Conservation (phyloP, 2,113 vertebrate species). For the Corvus hawaiiensis region DNA sequence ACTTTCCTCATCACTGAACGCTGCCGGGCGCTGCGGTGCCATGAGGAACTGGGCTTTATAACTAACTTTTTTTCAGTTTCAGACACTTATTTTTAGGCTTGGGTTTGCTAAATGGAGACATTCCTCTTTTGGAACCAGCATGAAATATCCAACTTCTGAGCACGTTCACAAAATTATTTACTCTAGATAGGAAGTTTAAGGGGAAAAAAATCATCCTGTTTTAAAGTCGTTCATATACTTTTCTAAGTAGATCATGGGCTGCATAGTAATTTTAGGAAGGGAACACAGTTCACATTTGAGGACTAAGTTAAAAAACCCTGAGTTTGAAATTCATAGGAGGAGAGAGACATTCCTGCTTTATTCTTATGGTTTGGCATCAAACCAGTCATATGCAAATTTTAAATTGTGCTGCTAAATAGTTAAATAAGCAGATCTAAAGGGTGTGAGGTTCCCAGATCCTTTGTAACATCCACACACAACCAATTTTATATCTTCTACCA, state of each 20-base stretch:
- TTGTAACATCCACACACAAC: conserved; percentile 36
- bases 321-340: conserved; percentile 16
- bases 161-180: neutral
- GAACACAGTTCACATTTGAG: neutral
- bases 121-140: neutral
- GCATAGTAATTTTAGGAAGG: conserved; percentile 8
- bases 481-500: conserved; percentile 55
- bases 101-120: conserved; percentile 34
- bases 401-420: conserved; percentile 58
- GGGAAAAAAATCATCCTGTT: neutral
- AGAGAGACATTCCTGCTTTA: conserved; percentile 26
- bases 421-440: conserved; percentile 51
- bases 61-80: neutral
- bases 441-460: conserved; percentile 43
- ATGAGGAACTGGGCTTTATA: neutral
- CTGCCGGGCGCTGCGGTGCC: neutral
- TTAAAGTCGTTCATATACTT: neutral
- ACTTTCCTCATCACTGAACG: neutral
- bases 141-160: neutral
- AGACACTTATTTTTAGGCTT: neutral
- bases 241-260: neutral
- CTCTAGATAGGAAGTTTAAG: neutral
- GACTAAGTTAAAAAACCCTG: neutral
- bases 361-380: conserved; percentile 52
- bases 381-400: conserved; percentile 51